Conservation (phyloP, 1,140 invertebrate species). For the Dreissena rostriformis region DNA sequence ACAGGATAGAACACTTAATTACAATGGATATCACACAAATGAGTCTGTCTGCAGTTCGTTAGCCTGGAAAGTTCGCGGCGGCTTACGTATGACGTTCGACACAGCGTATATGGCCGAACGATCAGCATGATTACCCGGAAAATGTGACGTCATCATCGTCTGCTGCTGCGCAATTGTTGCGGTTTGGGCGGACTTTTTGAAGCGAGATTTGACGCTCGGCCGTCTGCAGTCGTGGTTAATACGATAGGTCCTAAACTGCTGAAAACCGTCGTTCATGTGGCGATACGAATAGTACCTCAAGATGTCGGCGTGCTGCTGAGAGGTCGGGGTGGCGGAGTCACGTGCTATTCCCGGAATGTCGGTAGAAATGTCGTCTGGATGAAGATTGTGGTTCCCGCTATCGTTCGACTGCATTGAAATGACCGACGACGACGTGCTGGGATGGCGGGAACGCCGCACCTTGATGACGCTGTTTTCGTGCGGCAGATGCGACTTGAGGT, state of each 20-base stretch:
- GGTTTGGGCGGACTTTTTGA: not conserved
- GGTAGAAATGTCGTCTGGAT: slow-evolving; percentile 31
- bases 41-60: slow-evolving; percentile 25
- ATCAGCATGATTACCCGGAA: not conserved
- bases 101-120: slow-evolving; percentile 18
- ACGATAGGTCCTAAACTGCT: slow-evolving; percentile 29
- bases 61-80: slow-evolving; percentile 13
- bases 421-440: slow-evolving; percentile 13
- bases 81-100: slow-evolving; percentile 24
- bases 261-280: slow-evolving; percentile 42
- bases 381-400: slow-evolving; percentile 18
- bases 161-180: not conserved
- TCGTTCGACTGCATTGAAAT: slow-evolving; percentile 31
- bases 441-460: slow-evolving; percentile 16
- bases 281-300: slow-evolving; percentile 45
- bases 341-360: slow-evolving; percentile 23
- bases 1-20: too few relatives aligned
- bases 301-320: slow-evolving; percentile 47
- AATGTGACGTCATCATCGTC: not conserved
- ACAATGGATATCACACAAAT: slow-evolving; percentile 26
- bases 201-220: not conserved
- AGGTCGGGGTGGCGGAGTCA: slow-evolving; percentile 43
- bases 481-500: slow-evolving; percentile 29
- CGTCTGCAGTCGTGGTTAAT: slow-evolving; percentile 23
- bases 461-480: slow-evolving; percentile 48